Evolutionary conservation across 2,888 invertebrate species (phyloP).

Genomic region (Pterobdella sp.): DNA sequence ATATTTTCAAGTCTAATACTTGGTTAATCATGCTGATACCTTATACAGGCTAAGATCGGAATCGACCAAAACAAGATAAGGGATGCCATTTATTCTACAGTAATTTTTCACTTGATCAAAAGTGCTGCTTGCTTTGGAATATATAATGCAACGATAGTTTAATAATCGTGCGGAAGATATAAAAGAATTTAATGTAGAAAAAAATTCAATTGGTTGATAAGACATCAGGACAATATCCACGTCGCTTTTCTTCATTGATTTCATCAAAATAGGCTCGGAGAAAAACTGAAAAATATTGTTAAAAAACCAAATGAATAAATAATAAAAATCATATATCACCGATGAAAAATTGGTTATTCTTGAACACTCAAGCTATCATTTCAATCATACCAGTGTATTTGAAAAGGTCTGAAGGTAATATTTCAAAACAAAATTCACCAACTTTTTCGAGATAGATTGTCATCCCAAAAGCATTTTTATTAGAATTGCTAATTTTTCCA

Average conservation of each 20-base stretch:
- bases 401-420: background rate
- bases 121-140: background rate
- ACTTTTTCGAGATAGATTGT: constrained; percentile 68
- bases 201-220: background rate
- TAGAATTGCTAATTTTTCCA: constrained; percentile 13
- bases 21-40: no score
- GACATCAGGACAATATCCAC: background rate
- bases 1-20: no score
- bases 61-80: constrained; percentile 3
- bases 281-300: background rate
- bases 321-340: no score
- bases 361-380: background rate
- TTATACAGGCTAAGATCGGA: background rate
- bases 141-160: background rate
- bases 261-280: background rate
- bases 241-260: background rate
- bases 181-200: background rate
- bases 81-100: background rate
- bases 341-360: background rate
- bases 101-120: background rate
- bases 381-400: constrained; percentile 40
- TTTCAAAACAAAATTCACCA: background rate
- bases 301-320: no score
- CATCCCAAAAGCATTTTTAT: constrained; percentile 66
- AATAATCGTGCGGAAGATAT: background rate